Conservation (phyloP, 2,888 invertebrate genomes). For the Apodemia hepburni region DNA sequence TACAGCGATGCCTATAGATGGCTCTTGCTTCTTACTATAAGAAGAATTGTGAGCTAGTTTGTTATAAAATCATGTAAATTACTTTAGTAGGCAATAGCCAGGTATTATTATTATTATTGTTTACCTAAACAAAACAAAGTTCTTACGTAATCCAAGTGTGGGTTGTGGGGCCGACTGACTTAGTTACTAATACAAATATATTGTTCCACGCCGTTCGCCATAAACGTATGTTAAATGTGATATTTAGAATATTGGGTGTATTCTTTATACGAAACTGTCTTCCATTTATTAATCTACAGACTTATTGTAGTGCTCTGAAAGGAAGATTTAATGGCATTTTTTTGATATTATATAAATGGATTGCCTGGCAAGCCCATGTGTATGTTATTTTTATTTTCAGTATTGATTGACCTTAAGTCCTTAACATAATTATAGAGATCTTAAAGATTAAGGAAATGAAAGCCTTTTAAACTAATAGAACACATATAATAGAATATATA, state of each 20-base stretch:
- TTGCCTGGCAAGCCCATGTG: too few species aligned
- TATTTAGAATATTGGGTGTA: slow-evolving; percentile 46
- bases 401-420: too few species aligned
- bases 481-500: too few species aligned
- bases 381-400: too few species aligned
- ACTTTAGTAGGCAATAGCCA: too few species aligned
- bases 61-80: too few species aligned
- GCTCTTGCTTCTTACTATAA: too few species aligned
- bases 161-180: slow-evolving; percentile 43
- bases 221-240: slow-evolving; percentile 56
- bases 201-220: slow-evolving; percentile 43
- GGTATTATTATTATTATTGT: neutral
- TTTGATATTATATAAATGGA: neutral
- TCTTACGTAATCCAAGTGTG: slow-evolving; percentile 22
- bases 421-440: too few species aligned
- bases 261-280: slow-evolving; percentile 36
- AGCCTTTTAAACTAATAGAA: too few species aligned
- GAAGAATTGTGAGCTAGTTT: too few species aligned
- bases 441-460: too few species aligned
- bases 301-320: neutral
- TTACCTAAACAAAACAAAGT: neutral
- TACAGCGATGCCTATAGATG: too few species aligned
- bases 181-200: slow-evolving; percentile 42
- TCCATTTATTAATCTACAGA: neutral
- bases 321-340: slow-evolving; percentile 1